These are phyloP conservation scores for Coendou prehensilis DNA, from an alignment of 2,797 vertebrate genomes.

Conservation along the genomic window DNA sequence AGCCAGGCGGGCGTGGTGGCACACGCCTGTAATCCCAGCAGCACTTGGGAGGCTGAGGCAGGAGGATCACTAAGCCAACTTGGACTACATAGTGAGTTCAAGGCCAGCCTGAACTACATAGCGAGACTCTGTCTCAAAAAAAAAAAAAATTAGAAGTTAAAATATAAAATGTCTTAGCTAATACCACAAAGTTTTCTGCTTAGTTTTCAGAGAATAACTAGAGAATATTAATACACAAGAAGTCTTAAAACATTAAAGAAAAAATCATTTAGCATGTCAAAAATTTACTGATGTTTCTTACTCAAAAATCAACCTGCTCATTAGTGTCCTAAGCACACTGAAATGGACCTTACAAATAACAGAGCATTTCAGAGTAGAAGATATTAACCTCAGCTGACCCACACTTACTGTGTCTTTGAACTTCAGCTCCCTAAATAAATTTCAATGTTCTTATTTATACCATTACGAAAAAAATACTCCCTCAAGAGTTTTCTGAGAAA, in stretches of 20 bases:
- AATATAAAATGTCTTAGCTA: not conserved
- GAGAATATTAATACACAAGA: conserved; percentile 21
- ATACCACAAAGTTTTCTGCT: conserved; percentile 43
- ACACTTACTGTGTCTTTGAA: not conserved
- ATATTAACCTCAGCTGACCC: not conserved
- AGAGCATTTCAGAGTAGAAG: not conserved
- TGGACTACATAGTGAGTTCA: not conserved
- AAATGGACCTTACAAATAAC: not conserved
- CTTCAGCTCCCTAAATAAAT: not conserved
- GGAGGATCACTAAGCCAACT: not conserved
- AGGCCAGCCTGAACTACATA: not conserved
- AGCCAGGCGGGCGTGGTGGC: not conserved
- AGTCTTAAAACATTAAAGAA: conserved; percentile 39
- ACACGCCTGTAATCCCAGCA: not conserved
- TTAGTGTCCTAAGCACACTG: not conserved
- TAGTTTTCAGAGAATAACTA: conserved; percentile 51
- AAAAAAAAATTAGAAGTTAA: not conserved
- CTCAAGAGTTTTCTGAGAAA: not conserved
- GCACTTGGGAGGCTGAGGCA: not conserved
- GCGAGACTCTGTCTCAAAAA: not conserved
- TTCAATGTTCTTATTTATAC: not conserved
- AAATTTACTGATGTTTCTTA: conserved; percentile 25
- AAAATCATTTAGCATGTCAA: conserved; percentile 34
- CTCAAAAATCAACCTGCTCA: not conserved
- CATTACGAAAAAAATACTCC: not conserved